A percentile compares a stretch with the other conserved stretches of the same genome.
Conservation (phyloP, 2,113 vertebrate genomes). For the Notarius lentiginosus region DNA sequence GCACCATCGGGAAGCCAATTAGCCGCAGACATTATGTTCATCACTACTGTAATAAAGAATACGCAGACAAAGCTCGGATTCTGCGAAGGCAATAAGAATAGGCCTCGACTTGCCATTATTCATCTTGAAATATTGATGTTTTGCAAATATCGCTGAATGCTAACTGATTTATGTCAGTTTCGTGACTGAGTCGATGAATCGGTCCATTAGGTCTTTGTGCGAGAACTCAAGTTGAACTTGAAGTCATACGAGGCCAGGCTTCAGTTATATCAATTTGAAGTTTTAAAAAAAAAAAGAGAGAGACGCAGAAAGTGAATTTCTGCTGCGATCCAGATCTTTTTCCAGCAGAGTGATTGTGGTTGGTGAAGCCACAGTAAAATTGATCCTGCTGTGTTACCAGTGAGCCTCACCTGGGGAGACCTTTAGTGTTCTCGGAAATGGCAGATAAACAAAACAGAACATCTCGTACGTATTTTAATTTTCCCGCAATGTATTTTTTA, state of each 20-base stretch:
- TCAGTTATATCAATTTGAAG: conserved; percentile 17
- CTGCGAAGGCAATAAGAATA: neutral
- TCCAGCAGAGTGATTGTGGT: conserved; percentile 43
- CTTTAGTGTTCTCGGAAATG: conserved; percentile 18
- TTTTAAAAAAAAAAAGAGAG: neutral
- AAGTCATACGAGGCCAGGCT: conserved; percentile 31
- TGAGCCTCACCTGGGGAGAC: conserved; percentile 35
- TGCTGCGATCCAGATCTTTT: conserved; percentile 27
- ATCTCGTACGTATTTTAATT: neutral
- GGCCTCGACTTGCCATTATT: neutral
- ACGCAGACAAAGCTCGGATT: neutral
- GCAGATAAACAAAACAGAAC: conserved; percentile 16
- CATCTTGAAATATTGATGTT: neutral
- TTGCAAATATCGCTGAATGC: conserved; percentile 25
- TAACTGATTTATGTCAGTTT: conserved; percentile 10
- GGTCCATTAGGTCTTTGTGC: neutral
- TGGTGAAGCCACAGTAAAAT: conserved; percentile 43
- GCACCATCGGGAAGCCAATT: conserved; percentile 29
- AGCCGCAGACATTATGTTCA: conserved; percentile 28
- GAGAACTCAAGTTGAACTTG: conserved; percentile 18
- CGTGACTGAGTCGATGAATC: neutral
- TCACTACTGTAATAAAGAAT: conserved; percentile 27
- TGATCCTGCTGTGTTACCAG: conserved; percentile 23
- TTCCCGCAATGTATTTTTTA: too few relatives aligned
- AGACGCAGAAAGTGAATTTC: conserved; percentile 33